Base-by-base conservation (phyloP, 2,797 vertebrate genomes). In the Percopsis omiscomaycus region DNA sequence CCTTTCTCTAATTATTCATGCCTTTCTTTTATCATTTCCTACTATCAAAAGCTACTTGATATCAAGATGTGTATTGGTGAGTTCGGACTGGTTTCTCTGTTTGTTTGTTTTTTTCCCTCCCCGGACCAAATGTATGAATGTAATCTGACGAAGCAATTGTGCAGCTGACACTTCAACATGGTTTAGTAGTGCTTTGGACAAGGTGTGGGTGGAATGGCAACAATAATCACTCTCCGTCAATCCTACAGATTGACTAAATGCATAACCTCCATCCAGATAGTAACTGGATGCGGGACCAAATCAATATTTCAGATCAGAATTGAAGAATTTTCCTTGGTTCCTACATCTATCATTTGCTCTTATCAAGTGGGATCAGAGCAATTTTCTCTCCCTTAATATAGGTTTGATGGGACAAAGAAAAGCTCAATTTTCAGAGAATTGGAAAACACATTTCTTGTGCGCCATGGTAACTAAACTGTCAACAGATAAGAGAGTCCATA, bases 391-490 rank as follows among this genome's bases (percentile, higher is more conserved):
- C 84, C 74, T 85, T 92, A 91, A 92, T 92, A 84, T 83, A 88
- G 82, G 84, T 89, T 89, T 90, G 89, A 88, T 88, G 89, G 90
- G 83, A 90, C 81, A 84, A 89, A 88, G 87, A 87, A 91, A 89
- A 88, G 88, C 89, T 90, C 80, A 86, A 83, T 89, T 92, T 86
- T 88, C 75, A 22, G 81, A 85, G 88, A 91, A 91, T 86, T 89
- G 89, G 89, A 92, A 92, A 93, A 90, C 86, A 90, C 90, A 90
- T 92, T 93, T 92, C 87, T 90, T 82, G 86, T 66, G 86, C 86
- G 86, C 85, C 66, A 88, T 84, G 85, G 89, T 92, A 92, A 92
- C 90, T 89, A 91, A 90, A 91, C 89, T 93, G 92, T 92, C 91
- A 91, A 78, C 89, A 90, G 90, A 93, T 92, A 93, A 92, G 88